Evolutionary conservation across 1,140 invertebrate genomes (phyloP), one percentile per base, ranked within the genome.

Genomic region (Bombus waltoni): DNA sequence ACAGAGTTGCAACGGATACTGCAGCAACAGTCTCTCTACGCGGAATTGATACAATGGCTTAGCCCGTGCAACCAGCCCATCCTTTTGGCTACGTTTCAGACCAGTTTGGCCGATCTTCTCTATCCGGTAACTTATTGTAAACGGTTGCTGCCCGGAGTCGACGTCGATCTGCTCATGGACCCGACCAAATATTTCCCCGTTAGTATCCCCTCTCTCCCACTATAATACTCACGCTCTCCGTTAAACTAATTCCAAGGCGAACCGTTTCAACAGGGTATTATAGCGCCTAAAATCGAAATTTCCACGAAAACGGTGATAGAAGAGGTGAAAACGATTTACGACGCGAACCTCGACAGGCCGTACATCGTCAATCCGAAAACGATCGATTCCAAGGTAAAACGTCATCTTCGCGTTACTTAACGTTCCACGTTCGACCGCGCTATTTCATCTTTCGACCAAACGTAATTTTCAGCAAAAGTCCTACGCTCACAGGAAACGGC

Each of bases 141-240:
- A 86, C 94, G 94, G 57, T 89, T 95, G 38, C 74, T 95, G 6
- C 89, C 94, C 25, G 96, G 95, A 62, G 95, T 96, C 57, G 96
- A 97, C 83, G 94, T 97, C 6, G 97, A 97, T 91, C 93, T 97
- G 59, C 94, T 97, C 11, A 97, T 97, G 97, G 95, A 97, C 76
- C 95, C 96, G 11, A 95, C 95, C 65, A 96, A 96, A 85, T 94
- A 95, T 80, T 97, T 97, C 94, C 97, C 97, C 53, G 97, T 97
- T 96, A 94, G 83, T 86, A 57, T 71, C 6, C 3, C 8, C 3
- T 18, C 13, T 38, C 47, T 13, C 8, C 32, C 2, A 11, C 35
- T 53, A 0, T 22, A 0, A 53, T 8, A 8, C 18, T 22, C 18
- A 0, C 47, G 47, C 47, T 53, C 5, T 53, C 11, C 47, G 18